phyloP scores from a whole-genome alignment of 2,797 vertebrate genomes.

The Urocyon cinereoargenteus region DNA sequence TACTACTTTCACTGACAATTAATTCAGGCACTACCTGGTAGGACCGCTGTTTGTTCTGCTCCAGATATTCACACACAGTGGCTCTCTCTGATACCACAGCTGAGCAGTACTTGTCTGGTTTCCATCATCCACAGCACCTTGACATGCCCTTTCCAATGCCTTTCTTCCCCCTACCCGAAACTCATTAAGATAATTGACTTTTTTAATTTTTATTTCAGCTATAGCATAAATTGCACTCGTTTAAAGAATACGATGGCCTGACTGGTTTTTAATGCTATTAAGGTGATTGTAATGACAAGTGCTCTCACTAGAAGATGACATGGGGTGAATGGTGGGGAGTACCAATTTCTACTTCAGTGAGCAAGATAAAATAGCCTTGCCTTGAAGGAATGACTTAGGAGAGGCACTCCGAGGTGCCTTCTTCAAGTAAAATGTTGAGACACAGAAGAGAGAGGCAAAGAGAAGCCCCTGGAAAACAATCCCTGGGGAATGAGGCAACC shows the following conservation, averaged over 20 bases:
- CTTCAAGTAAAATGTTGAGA: neutral
- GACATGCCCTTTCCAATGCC: neutral
- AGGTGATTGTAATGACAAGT: neutral
- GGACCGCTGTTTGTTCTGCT: neutral
- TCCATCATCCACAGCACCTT: neutral
- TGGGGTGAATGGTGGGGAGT: neutral
- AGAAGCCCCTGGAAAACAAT: neutral
- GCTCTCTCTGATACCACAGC: neutral
- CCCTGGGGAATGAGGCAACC: neutral
- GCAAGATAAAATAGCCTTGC: neutral
- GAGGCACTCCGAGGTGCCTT: neutral
- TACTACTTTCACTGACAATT: neutral
- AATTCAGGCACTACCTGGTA: neutral
- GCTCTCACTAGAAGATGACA: neutral
- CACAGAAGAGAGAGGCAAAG: neutral
- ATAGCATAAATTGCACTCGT: conserved; percentile 26
- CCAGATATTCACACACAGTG: neutral
- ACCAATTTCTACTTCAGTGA: conserved; percentile 23
- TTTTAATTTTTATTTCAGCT: neutral
- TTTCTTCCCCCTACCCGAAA: neutral
- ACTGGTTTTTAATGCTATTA: conserved; percentile 28
- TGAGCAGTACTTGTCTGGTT: neutral
- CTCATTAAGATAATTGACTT: conserved; percentile 53
- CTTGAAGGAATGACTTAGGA: neutral
- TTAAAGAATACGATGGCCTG: neutral